Evolutionary conservation across 2,113 vertebrate genomes (phyloP).

Genomic region (Phylloscopus trochiloides): DNA sequence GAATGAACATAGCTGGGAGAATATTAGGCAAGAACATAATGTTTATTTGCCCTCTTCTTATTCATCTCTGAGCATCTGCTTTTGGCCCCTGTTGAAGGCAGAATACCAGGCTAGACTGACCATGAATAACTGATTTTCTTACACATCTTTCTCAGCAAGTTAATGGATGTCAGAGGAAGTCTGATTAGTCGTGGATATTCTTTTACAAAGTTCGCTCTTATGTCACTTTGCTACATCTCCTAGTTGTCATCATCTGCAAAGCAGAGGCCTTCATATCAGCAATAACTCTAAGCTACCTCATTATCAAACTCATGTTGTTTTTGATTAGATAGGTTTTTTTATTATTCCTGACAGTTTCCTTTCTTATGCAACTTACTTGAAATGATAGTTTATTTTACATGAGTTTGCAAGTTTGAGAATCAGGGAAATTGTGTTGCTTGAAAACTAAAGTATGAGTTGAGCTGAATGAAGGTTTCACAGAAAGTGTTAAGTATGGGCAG

Average conservation of each 20-base stretch:
- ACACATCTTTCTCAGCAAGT: neutral
- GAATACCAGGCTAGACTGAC: neutral
- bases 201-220: neutral
- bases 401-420: neutral
- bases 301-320: neutral
- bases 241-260: neutral
- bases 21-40: neutral
- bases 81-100: neutral
- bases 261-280: neutral
- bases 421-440: neutral
- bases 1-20: neutral
- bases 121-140: neutral
- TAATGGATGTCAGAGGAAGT: neutral
- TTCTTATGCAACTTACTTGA: neutral
- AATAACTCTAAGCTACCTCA: neutral
- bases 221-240: accelerated
- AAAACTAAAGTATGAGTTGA: neutral
- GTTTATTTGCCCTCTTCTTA: neutral
- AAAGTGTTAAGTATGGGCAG: neutral
- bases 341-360: neutral
- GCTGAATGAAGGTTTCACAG: neutral
- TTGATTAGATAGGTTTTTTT: neutral
- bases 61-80: neutral
- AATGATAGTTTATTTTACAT: neutral
- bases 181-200: neutral